Evolutionary conservation across 1,140 invertebrate species (phyloP).

Genomic region (Leptopilina boulardi): DNA sequence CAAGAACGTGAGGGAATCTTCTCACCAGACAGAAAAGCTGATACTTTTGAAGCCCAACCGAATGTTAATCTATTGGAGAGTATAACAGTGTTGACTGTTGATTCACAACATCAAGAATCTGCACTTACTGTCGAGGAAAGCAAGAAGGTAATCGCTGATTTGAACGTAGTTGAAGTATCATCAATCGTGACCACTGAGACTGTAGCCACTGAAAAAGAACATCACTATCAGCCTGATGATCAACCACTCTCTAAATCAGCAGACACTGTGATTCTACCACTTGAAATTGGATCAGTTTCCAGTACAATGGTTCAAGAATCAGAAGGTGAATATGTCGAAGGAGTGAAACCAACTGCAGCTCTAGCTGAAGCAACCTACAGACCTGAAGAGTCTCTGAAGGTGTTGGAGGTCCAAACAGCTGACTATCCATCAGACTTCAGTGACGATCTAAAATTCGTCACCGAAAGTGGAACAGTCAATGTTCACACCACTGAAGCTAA

Average conservation of each 20-base stretch:
- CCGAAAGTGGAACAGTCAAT: conserved; percentile 74
- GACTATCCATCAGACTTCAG: conserved; percentile 77
- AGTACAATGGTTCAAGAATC: conserved; percentile 78
- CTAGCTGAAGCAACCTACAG: conserved; percentile 76
- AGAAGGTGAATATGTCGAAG: conserved; percentile 74
- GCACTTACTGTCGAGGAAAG: conserved; percentile 73
- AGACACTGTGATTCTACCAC: conserved; percentile 72
- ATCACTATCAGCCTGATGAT: conserved; percentile 70
- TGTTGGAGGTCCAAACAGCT: conserved; percentile 77
- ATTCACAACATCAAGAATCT: conserved; percentile 79
- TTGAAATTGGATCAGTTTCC: conserved; percentile 77
- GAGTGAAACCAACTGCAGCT: conserved; percentile 71
- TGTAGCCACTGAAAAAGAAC: conserved; percentile 79
- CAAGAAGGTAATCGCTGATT: conserved; percentile 75
- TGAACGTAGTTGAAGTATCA: conserved; percentile 78
- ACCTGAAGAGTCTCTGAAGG: conserved; percentile 76
- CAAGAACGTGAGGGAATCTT: conserved; percentile 81
- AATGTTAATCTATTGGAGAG: conserved; percentile 79
- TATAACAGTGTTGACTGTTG: conserved; percentile 77
- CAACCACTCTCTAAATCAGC: conserved; percentile 75
- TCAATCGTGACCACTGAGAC: conserved; percentile 79
- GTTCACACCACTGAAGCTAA: conserved; percentile 78
- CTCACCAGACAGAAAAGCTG: conserved; percentile 70
- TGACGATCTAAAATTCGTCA: conserved; percentile 75
- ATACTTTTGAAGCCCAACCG: conserved; percentile 74